Conservation (phyloP, 2,888 invertebrate species). For the Phyllotreta striolata region DNA sequence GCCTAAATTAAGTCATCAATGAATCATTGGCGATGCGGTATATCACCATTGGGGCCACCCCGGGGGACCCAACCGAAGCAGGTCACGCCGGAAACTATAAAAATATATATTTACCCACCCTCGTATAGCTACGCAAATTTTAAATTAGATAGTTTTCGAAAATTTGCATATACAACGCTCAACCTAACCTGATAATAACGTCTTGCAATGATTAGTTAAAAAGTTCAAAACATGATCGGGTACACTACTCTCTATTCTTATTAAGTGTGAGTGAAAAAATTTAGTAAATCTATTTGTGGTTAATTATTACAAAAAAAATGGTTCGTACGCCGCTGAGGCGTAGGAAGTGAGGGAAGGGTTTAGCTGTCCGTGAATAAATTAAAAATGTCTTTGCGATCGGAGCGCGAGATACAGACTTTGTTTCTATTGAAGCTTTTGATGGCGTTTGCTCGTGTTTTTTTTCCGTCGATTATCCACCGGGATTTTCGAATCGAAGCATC, state of each 20-base stretch:
- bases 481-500: conserved; percentile 7
- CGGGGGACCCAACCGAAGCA: no score
- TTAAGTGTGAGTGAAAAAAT: no score
- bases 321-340: no score
- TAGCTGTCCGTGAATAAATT: conserved; percentile 53
- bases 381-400: conserved; percentile 54
- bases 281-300: conserved; percentile 24
- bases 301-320: no score
- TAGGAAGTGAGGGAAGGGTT: not conserved
- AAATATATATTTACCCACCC: conserved; percentile 3
- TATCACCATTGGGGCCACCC: conserved; percentile 45
- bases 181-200: no score
- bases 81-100: not conserved
- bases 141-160: conserved; percentile 11
- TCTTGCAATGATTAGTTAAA: no score
- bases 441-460: conserved; percentile 22
- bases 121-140: no score
- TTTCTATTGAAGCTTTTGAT: conserved; percentile 39
- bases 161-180: no score
- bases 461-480: conserved; percentile 15
- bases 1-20: conserved; percentile 62
- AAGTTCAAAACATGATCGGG: no score
- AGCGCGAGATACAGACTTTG: conserved; percentile 43
- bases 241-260: no score
- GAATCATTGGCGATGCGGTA: conserved; percentile 61